Evolutionary conservation across 2,113 vertebrate genomes (phyloP).

Genomic region (Callopanchax toddi): DNA sequence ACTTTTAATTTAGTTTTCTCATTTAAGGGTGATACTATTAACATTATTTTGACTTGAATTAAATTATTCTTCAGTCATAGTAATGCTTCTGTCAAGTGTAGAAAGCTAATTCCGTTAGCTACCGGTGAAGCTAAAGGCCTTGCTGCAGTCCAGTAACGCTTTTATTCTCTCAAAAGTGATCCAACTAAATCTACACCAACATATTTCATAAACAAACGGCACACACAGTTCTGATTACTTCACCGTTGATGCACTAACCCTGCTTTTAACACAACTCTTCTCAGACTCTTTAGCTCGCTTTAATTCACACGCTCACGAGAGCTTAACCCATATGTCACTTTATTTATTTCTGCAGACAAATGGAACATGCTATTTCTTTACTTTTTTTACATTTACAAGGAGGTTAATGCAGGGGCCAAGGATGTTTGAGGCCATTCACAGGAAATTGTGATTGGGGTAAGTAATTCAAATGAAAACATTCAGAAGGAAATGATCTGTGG

Average conservation of each 20-base stretch:
- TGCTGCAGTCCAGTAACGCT: too few relatives aligned
- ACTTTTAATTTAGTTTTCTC: too few relatives aligned
- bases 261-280: constrained; percentile 32
- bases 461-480: constrained; percentile 67
- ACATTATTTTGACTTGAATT: too few relatives aligned
- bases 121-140: too few relatives aligned
- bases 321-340: constrained; percentile 43
- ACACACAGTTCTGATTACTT: background rate
- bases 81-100: too few relatives aligned
- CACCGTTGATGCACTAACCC: constrained; percentile 1
- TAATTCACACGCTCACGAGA: constrained; percentile 11
- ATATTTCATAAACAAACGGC: constrained; percentile 3
- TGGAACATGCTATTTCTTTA: constrained; percentile 31
- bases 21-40: too few relatives aligned
- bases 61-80: too few relatives aligned
- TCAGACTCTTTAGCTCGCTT: constrained; percentile 20
- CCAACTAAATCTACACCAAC: too few relatives aligned
- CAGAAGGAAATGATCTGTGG: constrained; percentile 49
- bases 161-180: too few relatives aligned
- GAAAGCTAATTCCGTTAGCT: too few relatives aligned
- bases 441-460: constrained; percentile 64
- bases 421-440: constrained; percentile 41
- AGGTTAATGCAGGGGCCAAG: constrained; percentile 35
- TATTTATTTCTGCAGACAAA: constrained; percentile 13
- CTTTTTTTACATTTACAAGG: constrained; percentile 40